A percentile compares a stretch with the other conserved stretches of the same genome.
Evolutionary conservation across 1,140 invertebrate species (phyloP).

Genomic region (Aphaenogaster floridana): DNA sequence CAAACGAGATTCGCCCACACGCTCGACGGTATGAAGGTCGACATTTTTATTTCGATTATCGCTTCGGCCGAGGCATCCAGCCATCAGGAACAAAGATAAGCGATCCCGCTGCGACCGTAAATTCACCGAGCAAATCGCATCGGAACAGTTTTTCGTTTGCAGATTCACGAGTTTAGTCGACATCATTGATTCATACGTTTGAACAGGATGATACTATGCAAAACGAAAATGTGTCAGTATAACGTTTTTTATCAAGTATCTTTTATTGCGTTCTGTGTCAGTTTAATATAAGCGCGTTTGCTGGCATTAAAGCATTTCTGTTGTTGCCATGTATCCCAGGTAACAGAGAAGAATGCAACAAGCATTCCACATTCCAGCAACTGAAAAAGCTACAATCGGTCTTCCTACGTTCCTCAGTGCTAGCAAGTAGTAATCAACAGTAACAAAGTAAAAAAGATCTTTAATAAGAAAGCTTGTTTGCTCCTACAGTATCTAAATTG

Average conservation of each 20-base stretch:
- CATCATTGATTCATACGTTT: background rate
- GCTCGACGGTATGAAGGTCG: background rate
- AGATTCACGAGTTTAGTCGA: background rate
- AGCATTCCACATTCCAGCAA: no score
- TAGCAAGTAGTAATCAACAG: no score
- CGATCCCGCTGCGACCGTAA: conserved; percentile 47
- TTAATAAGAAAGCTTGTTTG: no score
- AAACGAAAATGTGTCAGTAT: background rate
- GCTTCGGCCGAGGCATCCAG: background rate
- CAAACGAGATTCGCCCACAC: background rate
- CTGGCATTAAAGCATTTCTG: background rate
- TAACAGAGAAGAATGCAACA: no score
- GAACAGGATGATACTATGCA: background rate
- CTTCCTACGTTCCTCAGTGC: no score
- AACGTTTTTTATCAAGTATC: background rate
- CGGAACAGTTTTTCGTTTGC: conserved; percentile 5
- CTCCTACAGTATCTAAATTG: no score
- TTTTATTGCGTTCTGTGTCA: background rate
- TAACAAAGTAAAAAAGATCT: no score
- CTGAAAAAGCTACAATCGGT: no score
- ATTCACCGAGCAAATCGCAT: conserved; percentile 15
- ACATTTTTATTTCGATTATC: conserved; percentile 56
- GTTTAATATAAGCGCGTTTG: background rate
- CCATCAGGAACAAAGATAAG: conserved; percentile 6
- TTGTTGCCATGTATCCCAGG: background rate